These are phyloP conservation scores for Limonius californicus DNA, from an alignment of 1,140 invertebrate species.

Conservation along the genomic window DNA sequence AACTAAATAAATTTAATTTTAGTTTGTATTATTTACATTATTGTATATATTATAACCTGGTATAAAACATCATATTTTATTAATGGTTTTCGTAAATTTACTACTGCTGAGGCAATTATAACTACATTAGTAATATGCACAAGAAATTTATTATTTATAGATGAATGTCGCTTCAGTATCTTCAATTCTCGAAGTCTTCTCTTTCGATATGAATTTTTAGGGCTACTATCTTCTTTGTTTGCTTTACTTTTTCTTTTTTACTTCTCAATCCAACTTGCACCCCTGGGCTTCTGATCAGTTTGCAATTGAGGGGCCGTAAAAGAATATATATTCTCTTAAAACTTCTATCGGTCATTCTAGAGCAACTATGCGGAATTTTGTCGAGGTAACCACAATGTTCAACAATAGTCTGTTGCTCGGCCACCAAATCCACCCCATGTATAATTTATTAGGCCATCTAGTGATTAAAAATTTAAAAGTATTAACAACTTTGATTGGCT, in stretches of 20 bases:
- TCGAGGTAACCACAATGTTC: constrained; percentile 40
- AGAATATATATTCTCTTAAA: constrained; percentile 44
- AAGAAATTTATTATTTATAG: constrained; percentile 27
- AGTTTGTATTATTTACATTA: too few species aligned
- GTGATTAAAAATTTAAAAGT: constrained; percentile 47
- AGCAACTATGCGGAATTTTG: constrained; percentile 27
- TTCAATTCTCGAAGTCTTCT: constrained; percentile 21
- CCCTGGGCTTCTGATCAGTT: constrained; percentile 39
- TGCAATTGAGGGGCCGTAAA: constrained; percentile 32
- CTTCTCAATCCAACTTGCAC: constrained; percentile 17
- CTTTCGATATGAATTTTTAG: constrained; percentile 26
- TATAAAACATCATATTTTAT: neutral
- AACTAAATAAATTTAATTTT: too few species aligned
- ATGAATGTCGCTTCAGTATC: constrained; percentile 38
- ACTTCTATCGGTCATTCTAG: constrained; percentile 44
- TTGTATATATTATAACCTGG: too few species aligned
- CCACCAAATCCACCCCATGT: constrained; percentile 42
- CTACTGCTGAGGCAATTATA: constrained; percentile 26
- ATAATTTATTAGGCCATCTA: constrained; percentile 44
- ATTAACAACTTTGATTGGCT: constrained; percentile 36
- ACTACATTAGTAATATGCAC: constrained; percentile 21
- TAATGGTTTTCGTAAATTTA: constrained; percentile 14
- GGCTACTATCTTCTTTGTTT: constrained; percentile 38
- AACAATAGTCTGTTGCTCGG: constrained; percentile 37
- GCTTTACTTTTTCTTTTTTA: constrained; percentile 32